Evolutionary conservation across 2,113 vertebrate genomes (phyloP).

Genomic region (Hydrolagus affinis): DNA sequence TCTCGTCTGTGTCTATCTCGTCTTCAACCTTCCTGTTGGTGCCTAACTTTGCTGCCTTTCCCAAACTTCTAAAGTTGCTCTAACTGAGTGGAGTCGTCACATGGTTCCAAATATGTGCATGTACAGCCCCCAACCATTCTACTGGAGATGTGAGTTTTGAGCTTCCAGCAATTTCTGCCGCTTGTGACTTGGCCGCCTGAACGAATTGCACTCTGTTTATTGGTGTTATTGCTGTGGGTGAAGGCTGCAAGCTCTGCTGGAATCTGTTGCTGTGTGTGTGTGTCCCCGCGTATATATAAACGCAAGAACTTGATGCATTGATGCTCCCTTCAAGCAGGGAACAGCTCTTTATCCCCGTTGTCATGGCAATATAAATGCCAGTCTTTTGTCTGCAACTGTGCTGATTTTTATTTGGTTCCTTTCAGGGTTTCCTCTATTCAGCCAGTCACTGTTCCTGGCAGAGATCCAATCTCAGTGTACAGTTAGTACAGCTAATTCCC

Average conservation of each 20-base stretch:
- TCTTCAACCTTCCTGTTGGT: no score
- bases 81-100: no score
- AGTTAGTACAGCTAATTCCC: conserved; percentile 10
- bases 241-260: background rate
- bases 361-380: background rate
- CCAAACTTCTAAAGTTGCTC: no score
- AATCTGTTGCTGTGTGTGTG: conserved; percentile 6
- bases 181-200: background rate
- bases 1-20: no score
- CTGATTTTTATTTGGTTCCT: conserved; percentile 11
- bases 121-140: no score
- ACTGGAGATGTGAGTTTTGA: no score
- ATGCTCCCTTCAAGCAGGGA: background rate
- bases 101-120: no score
- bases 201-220: background rate
- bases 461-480: conserved; percentile 12
- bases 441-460: conserved; percentile 14
- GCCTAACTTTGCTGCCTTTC: no score
- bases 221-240: background rate
- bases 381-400: background rate
- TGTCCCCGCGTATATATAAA: no score
- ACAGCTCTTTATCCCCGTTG: background rate
- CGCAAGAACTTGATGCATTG: background rate
- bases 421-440: background rate
- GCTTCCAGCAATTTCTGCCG: background rate